phyloP scores from a whole-genome alignment of 2,888 invertebrate species.

The Eurytoma adleriae region DNA sequence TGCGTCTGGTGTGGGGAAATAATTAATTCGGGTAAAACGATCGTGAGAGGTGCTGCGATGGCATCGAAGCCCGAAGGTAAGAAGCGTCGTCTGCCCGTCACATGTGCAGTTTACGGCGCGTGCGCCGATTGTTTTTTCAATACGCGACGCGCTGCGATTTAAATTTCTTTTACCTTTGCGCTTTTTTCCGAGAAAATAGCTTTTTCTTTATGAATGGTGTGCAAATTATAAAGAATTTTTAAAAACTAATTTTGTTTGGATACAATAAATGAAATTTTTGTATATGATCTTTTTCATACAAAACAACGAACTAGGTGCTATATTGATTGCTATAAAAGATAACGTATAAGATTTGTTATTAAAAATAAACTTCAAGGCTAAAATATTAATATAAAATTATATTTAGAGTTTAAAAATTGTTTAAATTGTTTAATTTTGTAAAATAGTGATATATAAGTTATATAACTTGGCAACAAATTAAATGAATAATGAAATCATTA shows the following conservation, averaged over 20 bases:
- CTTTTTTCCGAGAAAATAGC: too few relatives aligned
- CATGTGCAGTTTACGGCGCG: conserved; percentile 13
- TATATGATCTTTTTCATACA: neutral
- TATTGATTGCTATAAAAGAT: neutral
- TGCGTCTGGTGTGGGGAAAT: neutral
- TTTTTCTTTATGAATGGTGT: neutral
- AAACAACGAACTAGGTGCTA: neutral
- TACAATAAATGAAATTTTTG: too few relatives aligned
- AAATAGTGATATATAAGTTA: too few relatives aligned
- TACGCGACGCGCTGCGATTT: neutral
- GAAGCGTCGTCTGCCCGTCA: conserved; percentile 46
- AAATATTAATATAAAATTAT: too few relatives aligned
- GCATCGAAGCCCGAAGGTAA: neutral
- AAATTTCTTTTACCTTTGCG: too few relatives aligned
- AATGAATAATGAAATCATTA: too few relatives aligned
- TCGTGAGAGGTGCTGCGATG: conserved; percentile 4
- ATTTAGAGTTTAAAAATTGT: too few relatives aligned
- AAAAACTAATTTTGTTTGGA: neutral
- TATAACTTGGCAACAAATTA: too few relatives aligned
- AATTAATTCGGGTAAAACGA: conserved; percentile 21
- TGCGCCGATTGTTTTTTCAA: conserved; percentile 16
- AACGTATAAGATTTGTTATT: neutral
- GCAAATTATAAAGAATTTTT: neutral
- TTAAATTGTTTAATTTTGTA: too few relatives aligned
- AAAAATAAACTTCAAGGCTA: neutral